Conservation (phyloP, 2,797 vertebrate species). For the Mormyrops boulengeri region DNA sequence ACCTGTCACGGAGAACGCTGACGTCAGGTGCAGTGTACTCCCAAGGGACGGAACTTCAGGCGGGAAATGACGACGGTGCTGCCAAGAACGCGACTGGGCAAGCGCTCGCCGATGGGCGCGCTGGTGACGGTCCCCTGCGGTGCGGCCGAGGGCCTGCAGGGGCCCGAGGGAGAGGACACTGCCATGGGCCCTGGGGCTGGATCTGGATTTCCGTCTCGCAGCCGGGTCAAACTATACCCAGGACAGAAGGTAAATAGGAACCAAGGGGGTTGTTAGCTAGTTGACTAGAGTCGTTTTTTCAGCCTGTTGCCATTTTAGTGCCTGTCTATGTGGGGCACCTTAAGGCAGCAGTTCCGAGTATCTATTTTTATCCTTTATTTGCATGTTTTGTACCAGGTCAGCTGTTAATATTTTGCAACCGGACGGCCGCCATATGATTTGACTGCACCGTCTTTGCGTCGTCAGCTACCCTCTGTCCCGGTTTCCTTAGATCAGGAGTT, state of each 20-base stretch:
- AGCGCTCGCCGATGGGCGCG: constrained; percentile 79
- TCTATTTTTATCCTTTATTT: not conserved
- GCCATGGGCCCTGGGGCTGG: constrained; percentile 6
- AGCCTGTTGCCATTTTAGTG: not conserved
- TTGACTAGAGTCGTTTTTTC: not conserved
- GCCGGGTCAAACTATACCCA: constrained; percentile 50
- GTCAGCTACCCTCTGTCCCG: not conserved
- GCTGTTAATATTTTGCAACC: not conserved
- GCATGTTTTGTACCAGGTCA: not conserved
- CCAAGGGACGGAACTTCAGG: not conserved
- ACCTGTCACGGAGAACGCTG: not conserved
- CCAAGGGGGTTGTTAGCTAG: not conserved
- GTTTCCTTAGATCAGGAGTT: not conserved
- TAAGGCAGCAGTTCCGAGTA: not conserved
- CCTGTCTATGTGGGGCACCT: not conserved
- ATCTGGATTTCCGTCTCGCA: constrained; percentile 28
- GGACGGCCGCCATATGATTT: not conserved
- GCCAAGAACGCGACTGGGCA: constrained; percentile 76
- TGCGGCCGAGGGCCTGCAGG: constrained; percentile 33
- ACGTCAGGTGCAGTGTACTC: not conserved
- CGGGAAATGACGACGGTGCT: constrained; percentile 54
- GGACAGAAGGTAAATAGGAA: constrained; percentile 69
- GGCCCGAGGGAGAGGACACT: constrained; percentile 39
- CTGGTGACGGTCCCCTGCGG: constrained; percentile 57
- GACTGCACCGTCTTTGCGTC: not conserved